A percentile compares a stretch with the other conserved stretches of the same genome.
Conservation (phyloP, 2,888 invertebrate genomes). For the Apotomis turbidana region DNA sequence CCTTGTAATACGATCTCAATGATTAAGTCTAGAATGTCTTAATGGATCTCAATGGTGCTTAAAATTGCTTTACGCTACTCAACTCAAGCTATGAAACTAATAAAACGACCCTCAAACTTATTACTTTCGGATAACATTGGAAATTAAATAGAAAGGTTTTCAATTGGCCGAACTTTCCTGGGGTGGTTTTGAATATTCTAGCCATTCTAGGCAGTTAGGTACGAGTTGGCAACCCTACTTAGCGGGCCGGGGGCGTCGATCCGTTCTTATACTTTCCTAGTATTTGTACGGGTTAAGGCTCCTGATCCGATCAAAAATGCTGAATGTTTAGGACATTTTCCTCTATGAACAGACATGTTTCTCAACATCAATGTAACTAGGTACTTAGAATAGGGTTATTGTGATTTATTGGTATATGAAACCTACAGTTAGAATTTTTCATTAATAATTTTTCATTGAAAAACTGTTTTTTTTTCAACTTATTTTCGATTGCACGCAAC, state of each 20-base stretch:
- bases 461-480: too few species aligned
- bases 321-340: too few species aligned
- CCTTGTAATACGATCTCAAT: too few species aligned
- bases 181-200: constrained; percentile 29
- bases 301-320: too few species aligned
- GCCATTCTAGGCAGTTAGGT: constrained; percentile 1
- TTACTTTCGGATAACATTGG: constrained; percentile 18
- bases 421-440: too few species aligned
- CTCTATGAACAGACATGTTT: too few species aligned
- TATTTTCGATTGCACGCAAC: too few species aligned
- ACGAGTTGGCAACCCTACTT: constrained; percentile 3
- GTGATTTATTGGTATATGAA: too few species aligned
- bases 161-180: constrained; percentile 22
- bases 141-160: constrained; percentile 26
- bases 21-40: too few species aligned
- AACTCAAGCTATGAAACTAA: neutral
- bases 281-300: constrained; percentile 4
- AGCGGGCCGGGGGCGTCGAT: neutral
- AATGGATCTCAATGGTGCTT: neutral
- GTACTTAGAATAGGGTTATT: too few species aligned
- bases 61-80: neutral
- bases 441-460: too few species aligned
- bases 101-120: constrained; percentile 13
- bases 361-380: too few species aligned
- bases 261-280: neutral